Evolutionary conservation across 2,797 vertebrate species (phyloP).

Genomic region (Anas flavirostris): DNA sequence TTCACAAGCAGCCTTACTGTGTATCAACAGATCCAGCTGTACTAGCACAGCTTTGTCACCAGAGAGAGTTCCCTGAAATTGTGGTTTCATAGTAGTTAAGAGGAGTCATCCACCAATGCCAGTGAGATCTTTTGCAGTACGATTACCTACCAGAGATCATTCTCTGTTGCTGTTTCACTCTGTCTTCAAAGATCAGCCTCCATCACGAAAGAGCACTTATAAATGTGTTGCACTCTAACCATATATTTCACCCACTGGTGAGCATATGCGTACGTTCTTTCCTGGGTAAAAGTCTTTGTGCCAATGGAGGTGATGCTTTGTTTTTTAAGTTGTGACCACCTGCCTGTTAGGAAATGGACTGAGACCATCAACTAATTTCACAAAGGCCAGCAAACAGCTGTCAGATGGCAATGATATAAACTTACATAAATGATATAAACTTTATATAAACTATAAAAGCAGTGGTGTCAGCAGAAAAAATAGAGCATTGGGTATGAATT

Average conservation of each 20-base stretch:
- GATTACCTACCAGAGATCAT: background rate
- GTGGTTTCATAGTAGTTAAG: fast-evolving
- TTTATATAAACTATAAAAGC: background rate
- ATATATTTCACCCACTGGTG: background rate
- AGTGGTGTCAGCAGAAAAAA: constrained; percentile 41
- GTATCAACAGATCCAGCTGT: fast-evolving
- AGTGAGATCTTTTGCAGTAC: background rate
- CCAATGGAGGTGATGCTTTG: background rate
- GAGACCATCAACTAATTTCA: constrained; percentile 3
- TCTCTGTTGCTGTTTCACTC: background rate
- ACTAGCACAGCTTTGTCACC: background rate
- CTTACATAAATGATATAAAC: background rate
- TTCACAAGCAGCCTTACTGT: background rate
- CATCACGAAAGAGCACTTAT: background rate
- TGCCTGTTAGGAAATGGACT: constrained; percentile 3
- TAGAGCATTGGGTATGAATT: background rate
- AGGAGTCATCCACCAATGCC: background rate
- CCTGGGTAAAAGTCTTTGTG: background rate
- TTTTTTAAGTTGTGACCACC: background rate
- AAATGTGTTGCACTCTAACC: background rate
- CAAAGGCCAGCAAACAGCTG: constrained; percentile 9
- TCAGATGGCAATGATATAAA: constrained; percentile 26
- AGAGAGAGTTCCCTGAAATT: fast-evolving
- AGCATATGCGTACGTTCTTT: background rate
- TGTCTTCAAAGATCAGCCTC: background rate